Conservation (phyloP, 1,140 invertebrate genomes). For the Zophobas morio region DNA sequence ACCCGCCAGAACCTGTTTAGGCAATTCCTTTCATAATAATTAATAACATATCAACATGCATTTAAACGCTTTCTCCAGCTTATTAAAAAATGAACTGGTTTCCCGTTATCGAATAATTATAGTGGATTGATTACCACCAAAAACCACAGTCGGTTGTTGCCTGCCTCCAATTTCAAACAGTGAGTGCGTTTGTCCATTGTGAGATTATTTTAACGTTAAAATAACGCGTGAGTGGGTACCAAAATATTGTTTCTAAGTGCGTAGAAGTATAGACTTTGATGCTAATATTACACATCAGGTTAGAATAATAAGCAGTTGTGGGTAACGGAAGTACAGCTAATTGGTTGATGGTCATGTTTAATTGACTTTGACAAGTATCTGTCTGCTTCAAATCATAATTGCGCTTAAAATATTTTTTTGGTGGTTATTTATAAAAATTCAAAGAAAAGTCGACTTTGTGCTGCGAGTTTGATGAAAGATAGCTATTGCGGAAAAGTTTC, state of each 20-base stretch:
- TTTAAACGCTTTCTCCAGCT: too few species aligned
- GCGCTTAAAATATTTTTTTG: neutral
- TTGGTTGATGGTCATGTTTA: neutral
- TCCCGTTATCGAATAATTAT: too few species aligned
- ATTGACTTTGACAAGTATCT: neutral
- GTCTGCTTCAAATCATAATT: neutral
- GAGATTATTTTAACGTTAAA: neutral
- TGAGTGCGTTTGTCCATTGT: neutral
- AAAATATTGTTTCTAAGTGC: neutral
- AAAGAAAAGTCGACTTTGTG: neutral
- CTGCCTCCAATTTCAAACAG: too few species aligned
- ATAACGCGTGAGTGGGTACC: neutral
- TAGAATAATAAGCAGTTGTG: neutral
- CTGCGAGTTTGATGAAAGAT: neutral
- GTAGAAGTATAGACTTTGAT: neutral
- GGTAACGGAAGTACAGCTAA: neutral
- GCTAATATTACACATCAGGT: constrained; percentile 2
- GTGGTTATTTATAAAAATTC: constrained; percentile 1
- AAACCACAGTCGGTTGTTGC: too few species aligned
- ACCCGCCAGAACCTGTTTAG: too few species aligned
- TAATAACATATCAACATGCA: too few species aligned
- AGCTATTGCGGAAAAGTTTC: neutral
- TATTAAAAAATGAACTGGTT: too few species aligned
- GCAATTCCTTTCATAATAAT: too few species aligned
- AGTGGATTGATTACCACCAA: too few species aligned